phyloP scores from a whole-genome alignment of 2,113 vertebrate genomes.

The Urocolius indicus region DNA sequence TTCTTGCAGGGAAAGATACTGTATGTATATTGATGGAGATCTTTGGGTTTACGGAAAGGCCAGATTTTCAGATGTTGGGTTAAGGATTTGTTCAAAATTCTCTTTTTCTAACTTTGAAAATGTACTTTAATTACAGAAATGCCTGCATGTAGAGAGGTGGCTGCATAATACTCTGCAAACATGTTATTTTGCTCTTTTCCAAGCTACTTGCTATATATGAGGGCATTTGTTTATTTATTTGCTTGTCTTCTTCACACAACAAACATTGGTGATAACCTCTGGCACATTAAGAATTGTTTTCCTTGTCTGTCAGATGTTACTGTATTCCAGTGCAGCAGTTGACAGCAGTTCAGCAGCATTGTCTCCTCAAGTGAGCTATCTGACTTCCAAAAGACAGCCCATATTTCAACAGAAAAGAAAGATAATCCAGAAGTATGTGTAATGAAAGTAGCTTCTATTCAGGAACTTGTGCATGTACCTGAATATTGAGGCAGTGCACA shows the following conservation, averaged over 20 bases:
- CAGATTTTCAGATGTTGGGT: background rate
- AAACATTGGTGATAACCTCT: background rate
- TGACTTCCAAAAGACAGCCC: background rate
- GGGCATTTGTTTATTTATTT: background rate
- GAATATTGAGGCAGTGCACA: background rate
- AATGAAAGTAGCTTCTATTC: background rate
- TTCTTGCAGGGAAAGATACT: background rate
- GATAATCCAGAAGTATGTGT: background rate
- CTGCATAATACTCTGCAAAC: background rate
- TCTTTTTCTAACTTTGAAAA: background rate
- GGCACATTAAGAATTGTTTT: background rate
- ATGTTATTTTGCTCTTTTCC: background rate
- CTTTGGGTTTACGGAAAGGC: background rate
- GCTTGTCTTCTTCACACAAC: background rate
- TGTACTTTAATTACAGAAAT: background rate
- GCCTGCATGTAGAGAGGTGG: too few species aligned
- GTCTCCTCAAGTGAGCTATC: slow-evolving; percentile 16
- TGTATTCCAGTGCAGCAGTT: slow-evolving; percentile 7
- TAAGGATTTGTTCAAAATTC: background rate
- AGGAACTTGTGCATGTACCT: background rate
- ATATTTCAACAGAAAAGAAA: background rate
- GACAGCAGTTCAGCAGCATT: background rate
- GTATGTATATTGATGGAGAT: background rate
- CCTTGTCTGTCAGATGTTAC: background rate
- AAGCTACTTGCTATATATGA: background rate